phyloP scores from a whole-genome alignment of 2,888 invertebrate species.

The Trichopria drosophilae region DNA sequence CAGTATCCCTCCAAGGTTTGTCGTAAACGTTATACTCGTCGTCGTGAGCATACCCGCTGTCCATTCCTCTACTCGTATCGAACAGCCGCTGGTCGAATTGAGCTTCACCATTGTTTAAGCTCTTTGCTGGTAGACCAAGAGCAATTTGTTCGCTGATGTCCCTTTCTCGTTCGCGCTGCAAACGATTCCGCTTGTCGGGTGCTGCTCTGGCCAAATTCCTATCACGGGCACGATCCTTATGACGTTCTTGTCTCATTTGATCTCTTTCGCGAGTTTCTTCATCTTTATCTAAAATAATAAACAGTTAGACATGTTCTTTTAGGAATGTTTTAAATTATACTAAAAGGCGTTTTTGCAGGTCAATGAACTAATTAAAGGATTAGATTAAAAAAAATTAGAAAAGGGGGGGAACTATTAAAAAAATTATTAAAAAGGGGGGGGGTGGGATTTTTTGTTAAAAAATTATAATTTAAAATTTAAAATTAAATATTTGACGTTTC shows the following conservation, averaged over 20 bases:
- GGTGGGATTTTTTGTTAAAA: too few relatives aligned
- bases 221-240: constrained; percentile 89
- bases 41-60: constrained; percentile 93
- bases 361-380: too few relatives aligned
- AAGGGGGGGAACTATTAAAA: too few relatives aligned
- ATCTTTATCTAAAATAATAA: constrained; percentile 61
- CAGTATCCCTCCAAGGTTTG: constrained; percentile 94
- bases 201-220: constrained; percentile 91
- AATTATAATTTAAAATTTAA: too few relatives aligned
- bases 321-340: too few relatives aligned
- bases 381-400: too few relatives aligned
- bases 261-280: constrained; percentile 83
- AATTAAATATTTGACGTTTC: too few relatives aligned
- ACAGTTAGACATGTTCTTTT: too few relatives aligned
- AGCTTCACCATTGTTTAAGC: constrained; percentile 69
- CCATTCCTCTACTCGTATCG: constrained; percentile 91
- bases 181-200: constrained; percentile 88
- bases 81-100: constrained; percentile 96
- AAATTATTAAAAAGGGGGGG: too few relatives aligned
- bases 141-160: constrained; percentile 99
- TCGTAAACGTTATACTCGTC: constrained; percentile 98
- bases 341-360: too few relatives aligned
- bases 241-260: constrained; percentile 82
- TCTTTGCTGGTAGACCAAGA: constrained; percentile 88
- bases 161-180: constrained; percentile 88